These are phyloP conservation scores for Endomychus coccineus DNA, from an alignment of 2,888 invertebrate genomes.

Conservation along the genomic window DNA sequence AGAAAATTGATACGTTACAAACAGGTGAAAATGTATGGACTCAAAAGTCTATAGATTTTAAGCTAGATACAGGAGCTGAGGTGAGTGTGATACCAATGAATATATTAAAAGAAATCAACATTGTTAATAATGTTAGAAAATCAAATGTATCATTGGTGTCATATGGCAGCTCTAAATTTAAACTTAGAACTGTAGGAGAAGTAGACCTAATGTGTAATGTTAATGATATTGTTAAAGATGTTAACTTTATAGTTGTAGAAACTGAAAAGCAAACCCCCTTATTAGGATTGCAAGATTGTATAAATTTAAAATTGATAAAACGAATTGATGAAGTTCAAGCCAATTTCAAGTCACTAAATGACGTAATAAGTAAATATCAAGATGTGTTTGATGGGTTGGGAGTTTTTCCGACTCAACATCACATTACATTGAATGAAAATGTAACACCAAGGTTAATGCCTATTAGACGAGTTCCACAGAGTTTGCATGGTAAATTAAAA, in stretches of 20 bases:
- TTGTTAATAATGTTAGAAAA: background rate
- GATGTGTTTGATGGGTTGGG: slow-evolving; percentile 13
- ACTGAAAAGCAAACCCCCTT: slow-evolving; percentile 17
- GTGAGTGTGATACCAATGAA: slow-evolving; percentile 2
- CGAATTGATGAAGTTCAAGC: background rate
- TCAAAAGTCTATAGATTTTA: slow-evolving; percentile 1
- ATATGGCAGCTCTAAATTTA: slow-evolving; percentile 6
- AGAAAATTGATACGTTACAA: too few species aligned
- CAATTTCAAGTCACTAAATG: slow-evolving; percentile 1
- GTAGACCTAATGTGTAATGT: slow-evolving; percentile 14
- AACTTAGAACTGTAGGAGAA: slow-evolving; percentile 1
- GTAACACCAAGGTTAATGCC: slow-evolving; percentile 12
- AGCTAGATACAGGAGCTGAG: slow-evolving; percentile 5
- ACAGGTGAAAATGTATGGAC: too few species aligned
- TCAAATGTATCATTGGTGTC: slow-evolving; percentile 1
- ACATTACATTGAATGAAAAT: slow-evolving; percentile 14
- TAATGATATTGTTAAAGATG: background rate
- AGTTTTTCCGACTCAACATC: slow-evolving; percentile 11
- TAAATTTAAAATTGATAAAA: background rate
- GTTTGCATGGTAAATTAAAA: slow-evolving; percentile 12
- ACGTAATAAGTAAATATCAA: slow-evolving; percentile 8
- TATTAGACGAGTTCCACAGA: slow-evolving; percentile 11
- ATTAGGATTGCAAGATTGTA: slow-evolving; percentile 4
- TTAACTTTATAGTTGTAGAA: slow-evolving; percentile 17
- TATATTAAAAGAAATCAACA: too few species aligned